Conservation (phyloP, 2,113 vertebrate species). For the Piliocolobus tephrosceles region DNA sequence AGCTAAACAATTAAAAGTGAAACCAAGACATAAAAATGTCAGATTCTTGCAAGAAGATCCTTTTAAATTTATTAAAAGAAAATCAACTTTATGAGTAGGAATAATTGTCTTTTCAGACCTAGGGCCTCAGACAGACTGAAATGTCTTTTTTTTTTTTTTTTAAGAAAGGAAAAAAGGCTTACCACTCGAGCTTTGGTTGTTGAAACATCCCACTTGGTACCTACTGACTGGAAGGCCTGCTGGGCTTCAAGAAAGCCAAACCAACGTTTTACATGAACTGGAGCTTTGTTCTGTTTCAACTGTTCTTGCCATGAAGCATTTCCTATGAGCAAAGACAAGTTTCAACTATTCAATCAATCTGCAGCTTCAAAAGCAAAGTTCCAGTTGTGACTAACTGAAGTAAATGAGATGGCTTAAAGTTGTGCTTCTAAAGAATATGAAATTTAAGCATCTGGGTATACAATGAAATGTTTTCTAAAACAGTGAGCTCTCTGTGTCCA, state of each 20-base stretch:
- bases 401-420: not conserved
- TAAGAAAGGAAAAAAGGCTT: conserved; percentile 51
- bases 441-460: not conserved
- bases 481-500: not conserved
- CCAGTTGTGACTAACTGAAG: not conserved
- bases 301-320: conserved; percentile 86
- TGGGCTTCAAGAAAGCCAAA: conserved; percentile 93
- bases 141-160: not conserved
- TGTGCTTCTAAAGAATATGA: not conserved
- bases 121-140: not conserved
- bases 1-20: not conserved
- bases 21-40: not conserved
- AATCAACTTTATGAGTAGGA: not conserved
- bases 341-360: not conserved
- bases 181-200: conserved; percentile 80
- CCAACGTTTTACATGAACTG: conserved; percentile 92
- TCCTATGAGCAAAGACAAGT: conserved; percentile 82
- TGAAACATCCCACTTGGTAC: conserved; percentile 85
- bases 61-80: not conserved
- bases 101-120: not conserved
- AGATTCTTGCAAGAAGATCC: not conserved
- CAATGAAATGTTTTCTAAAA: not conserved
- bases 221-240: conserved; percentile 88
- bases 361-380: not conserved
- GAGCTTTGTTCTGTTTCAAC: conserved; percentile 82